A percentile compares a stretch with the other conserved stretches of the same genome.
Evolutionary conservation across 1,140 invertebrate genomes (phyloP).

Genomic region (Bombus pascuorum): DNA sequence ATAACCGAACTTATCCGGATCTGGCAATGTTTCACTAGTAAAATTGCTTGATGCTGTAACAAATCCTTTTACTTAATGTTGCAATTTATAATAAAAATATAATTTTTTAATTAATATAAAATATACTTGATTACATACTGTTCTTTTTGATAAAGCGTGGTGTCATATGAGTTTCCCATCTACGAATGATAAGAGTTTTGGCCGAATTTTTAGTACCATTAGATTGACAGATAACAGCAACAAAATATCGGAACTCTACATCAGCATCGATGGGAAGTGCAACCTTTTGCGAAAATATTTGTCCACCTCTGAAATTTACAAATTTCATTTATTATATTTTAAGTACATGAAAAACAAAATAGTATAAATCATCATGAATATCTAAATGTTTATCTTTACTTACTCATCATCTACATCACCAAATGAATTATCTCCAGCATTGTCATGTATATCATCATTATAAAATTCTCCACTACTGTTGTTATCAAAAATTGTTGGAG

Average conservation of each 20-base stretch:
- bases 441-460: slow-evolving; percentile 68
- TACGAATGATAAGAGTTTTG: slow-evolving; percentile 86
- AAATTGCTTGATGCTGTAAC: slow-evolving; percentile 77
- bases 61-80: slow-evolving; percentile 8
- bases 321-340: not conserved
- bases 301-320: slow-evolving; percentile 66
- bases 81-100: too few relatives aligned
- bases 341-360: not conserved
- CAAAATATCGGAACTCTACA: slow-evolving; percentile 91
- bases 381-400: slow-evolving; percentile 42
- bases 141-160: slow-evolving; percentile 85
- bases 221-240: slow-evolving; percentile 83
- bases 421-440: slow-evolving; percentile 64
- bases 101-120: not conserved
- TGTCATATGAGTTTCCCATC: slow-evolving; percentile 92
- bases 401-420: slow-evolving; percentile 70
- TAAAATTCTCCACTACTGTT: slow-evolving; percentile 71
- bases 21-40: slow-evolving; percentile 70
- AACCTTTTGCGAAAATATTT: slow-evolving; percentile 77
- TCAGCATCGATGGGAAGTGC: slow-evolving; percentile 86
- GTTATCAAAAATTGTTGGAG: slow-evolving; percentile 71
- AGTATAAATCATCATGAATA: not conserved
- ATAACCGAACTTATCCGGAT: slow-evolving; percentile 86
- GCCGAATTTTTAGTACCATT: slow-evolving; percentile 81
- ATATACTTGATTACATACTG: slow-evolving; percentile 72